Evolutionary conservation across 2,113 vertebrate species (phyloP).

Genomic region (Pedetes capensis): DNA sequence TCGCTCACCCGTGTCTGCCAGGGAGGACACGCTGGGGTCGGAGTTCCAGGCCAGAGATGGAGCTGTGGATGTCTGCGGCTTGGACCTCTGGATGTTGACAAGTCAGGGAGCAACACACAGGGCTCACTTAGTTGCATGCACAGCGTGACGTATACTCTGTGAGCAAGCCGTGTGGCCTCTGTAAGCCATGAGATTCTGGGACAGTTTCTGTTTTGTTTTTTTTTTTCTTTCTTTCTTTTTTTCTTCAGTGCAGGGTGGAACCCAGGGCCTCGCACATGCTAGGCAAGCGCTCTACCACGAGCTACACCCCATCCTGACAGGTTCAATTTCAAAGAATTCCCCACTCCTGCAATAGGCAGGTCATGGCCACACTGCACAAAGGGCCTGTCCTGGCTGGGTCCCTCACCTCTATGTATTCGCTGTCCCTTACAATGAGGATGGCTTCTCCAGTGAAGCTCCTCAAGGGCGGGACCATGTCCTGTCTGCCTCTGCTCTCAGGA

Average conservation of each 20-base stretch:
- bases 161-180: fast-evolving
- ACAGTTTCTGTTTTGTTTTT: neutral
- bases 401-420: fast-evolving
- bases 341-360: neutral
- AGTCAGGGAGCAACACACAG: too few relatives aligned
- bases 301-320: neutral
- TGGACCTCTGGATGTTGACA: neutral
- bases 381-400: neutral
- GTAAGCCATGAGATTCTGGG: neutral
- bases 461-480: fast-evolving
- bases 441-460: neutral
- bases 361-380: neutral
- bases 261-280: too few relatives aligned
- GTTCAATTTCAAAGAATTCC: neutral
- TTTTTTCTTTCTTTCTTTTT: too few relatives aligned
- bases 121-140: fast-evolving
- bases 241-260: neutral
- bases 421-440: neutral
- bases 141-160: fast-evolving
- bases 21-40: slow-evolving; percentile 91
- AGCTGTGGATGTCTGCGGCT: slow-evolving; percentile 89
- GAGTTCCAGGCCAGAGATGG: slow-evolving; percentile 93
- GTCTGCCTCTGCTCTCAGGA: neutral
- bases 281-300: neutral
- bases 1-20: slow-evolving; percentile 93